A percentile compares a stretch with the other conserved stretches of the same genome.
phyloP scores from a whole-genome alignment of 2,797 vertebrate species.

The Cynopterus sphinx region DNA sequence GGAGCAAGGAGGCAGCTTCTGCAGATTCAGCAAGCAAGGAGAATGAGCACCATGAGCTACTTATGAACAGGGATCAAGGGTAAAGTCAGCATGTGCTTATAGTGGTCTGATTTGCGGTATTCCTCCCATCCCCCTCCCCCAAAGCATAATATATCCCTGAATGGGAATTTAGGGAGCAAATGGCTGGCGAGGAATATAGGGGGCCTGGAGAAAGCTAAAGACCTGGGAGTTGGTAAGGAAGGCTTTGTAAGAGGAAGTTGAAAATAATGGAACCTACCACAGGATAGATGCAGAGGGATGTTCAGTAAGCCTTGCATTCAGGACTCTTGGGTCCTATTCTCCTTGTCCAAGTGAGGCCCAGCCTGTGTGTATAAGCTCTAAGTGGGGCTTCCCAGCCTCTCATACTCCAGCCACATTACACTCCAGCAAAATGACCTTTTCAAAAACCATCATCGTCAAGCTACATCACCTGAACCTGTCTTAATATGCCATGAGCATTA shows the following conservation, averaged over 20 bases:
- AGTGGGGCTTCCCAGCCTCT: neutral
- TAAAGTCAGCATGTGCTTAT: neutral
- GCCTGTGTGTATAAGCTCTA: neutral
- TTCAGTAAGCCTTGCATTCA: neutral
- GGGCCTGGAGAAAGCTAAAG: fast-evolving
- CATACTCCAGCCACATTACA: neutral
- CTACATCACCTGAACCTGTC: neutral
- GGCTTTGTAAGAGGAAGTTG: neutral
- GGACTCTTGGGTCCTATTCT: neutral
- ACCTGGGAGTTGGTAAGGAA: neutral
- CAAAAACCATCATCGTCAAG: neutral
- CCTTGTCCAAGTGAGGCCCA: neutral
- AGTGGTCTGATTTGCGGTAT: neutral
- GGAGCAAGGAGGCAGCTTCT: neutral
- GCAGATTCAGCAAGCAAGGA: neutral
- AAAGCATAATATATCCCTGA: fast-evolving
- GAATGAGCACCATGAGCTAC: neutral
- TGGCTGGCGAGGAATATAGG: too few species aligned
- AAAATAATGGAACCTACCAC: neutral
- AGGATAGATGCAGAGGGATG: neutral
- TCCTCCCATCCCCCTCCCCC: neutral
- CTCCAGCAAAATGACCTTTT: neutral
- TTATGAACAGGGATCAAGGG: neutral
- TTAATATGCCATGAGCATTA: neutral
- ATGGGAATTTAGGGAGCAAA: neutral